Conservation (phyloP, 2,888 invertebrate genomes). For the Petrolisthes manimaculis region DNA sequence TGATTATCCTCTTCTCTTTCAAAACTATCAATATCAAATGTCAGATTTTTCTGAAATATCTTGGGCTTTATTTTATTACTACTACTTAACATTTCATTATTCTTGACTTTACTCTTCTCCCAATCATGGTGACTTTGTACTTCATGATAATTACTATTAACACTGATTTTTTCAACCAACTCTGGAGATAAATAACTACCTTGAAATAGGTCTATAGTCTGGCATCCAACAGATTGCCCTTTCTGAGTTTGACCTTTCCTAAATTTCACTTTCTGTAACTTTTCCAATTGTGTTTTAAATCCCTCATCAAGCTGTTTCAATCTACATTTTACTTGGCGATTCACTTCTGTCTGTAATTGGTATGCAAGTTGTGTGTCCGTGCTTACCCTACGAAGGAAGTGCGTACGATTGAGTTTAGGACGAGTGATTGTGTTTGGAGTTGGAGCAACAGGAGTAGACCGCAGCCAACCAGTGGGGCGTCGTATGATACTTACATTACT, state of each 20-base stretch:
- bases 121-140: too few species aligned
- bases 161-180: too few species aligned
- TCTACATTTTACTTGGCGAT: slow-evolving; percentile 22
- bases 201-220: slow-evolving; percentile 7
- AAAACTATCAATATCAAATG: slow-evolving; percentile 22
- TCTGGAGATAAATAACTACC: too few species aligned
- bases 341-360: slow-evolving; percentile 35
- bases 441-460: slow-evolving; percentile 38
- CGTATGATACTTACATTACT: neutral
- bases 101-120: neutral
- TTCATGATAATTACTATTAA: too few species aligned
- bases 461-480: slow-evolving; percentile 44
- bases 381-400: slow-evolving; percentile 38
- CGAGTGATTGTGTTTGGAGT: neutral
- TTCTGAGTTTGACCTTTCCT: neutral
- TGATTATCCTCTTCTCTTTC: neutral
- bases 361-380: slow-evolving; percentile 32
- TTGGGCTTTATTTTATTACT: neutral
- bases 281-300: neutral
- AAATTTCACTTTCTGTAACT: neutral
- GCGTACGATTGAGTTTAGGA: slow-evolving; percentile 43
- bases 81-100: neutral
- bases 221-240: slow-evolving; percentile 31
- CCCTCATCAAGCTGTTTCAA: slow-evolving; percentile 22
- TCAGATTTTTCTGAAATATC: slow-evolving; percentile 7